These are phyloP conservation scores for Matsumurasca onukii DNA, from an alignment of 1,140 invertebrate genomes.

Conservation along the genomic window DNA sequence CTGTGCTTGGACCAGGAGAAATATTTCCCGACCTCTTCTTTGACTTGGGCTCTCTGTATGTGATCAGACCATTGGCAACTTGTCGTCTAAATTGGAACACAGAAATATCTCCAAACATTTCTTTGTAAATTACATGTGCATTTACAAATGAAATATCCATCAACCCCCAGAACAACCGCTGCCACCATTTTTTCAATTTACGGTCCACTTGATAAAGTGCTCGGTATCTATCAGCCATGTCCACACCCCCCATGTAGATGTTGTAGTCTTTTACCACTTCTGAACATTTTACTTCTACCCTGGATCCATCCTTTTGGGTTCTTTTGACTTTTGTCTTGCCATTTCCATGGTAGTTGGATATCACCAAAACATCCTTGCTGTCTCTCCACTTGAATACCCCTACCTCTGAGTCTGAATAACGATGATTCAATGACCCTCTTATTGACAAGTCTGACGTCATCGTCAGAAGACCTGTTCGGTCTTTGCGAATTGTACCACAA, in stretches of 20 bases:
- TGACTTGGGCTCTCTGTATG: neutral
- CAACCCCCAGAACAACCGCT: constrained; percentile 32
- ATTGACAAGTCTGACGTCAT: neutral
- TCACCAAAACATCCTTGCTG: constrained; percentile 29
- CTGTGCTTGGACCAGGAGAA: neutral
- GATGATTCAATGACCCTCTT: constrained; percentile 30
- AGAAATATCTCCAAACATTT: constrained; percentile 23
- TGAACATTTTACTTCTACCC: constrained; percentile 46
- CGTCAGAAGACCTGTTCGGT: constrained; percentile 30
- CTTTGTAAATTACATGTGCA: constrained; percentile 28
- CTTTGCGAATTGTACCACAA: constrained; percentile 35
- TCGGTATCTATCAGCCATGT: constrained; percentile 50
- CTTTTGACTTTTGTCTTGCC: constrained; percentile 26
- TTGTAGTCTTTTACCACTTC: constrained; percentile 50
- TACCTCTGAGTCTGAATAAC: constrained; percentile 17
- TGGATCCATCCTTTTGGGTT: constrained; percentile 32
- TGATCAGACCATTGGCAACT: constrained; percentile 23
- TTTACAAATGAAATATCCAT: constrained; percentile 35
- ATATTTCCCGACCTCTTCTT: neutral
- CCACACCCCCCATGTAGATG: constrained; percentile 46
- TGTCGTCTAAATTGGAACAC: constrained; percentile 23
- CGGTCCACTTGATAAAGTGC: constrained; percentile 35
- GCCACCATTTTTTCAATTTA: constrained; percentile 34
- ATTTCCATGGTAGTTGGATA: constrained; percentile 33
- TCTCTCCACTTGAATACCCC: constrained; percentile 33